phyloP scores from a whole-genome alignment of 2,113 vertebrate genomes.

The Phocoena phocoena region DNA sequence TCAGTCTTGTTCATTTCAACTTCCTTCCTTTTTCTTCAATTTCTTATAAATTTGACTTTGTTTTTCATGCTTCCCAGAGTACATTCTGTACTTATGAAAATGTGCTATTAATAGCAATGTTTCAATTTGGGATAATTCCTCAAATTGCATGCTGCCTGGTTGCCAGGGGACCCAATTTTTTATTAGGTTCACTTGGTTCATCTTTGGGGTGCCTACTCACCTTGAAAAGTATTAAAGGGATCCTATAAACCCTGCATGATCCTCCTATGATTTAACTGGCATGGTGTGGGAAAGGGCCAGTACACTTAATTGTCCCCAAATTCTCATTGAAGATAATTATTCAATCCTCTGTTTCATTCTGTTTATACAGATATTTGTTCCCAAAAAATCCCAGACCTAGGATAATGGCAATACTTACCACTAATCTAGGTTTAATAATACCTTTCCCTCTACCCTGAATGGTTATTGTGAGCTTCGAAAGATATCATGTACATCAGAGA shows the following conservation, averaged over 20 bases:
- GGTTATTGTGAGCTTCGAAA: background rate
- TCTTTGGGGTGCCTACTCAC: background rate
- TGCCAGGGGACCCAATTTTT: background rate
- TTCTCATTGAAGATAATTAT: background rate
- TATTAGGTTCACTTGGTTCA: background rate
- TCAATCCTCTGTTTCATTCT: background rate
- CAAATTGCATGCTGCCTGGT: background rate
- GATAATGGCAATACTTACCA: background rate
- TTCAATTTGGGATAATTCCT: conserved; percentile 7
- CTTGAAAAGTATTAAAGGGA: background rate
- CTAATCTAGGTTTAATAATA: background rate
- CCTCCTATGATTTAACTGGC: background rate
- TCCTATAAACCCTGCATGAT: background rate
- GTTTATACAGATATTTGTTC: background rate
- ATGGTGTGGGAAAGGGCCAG: background rate
- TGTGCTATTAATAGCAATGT: background rate
- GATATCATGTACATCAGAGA: background rate
- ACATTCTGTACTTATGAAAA: conserved; percentile 29
- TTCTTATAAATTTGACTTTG: conserved; percentile 38
- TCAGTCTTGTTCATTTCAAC: background rate
- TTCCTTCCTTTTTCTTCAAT: background rate
- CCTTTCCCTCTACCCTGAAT: background rate
- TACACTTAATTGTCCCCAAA: background rate
- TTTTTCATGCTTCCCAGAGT: conserved; percentile 11
- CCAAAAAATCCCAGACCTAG: background rate